phyloP scores from a whole-genome alignment of 2,797 vertebrate genomes.

The Lates japonicus region DNA sequence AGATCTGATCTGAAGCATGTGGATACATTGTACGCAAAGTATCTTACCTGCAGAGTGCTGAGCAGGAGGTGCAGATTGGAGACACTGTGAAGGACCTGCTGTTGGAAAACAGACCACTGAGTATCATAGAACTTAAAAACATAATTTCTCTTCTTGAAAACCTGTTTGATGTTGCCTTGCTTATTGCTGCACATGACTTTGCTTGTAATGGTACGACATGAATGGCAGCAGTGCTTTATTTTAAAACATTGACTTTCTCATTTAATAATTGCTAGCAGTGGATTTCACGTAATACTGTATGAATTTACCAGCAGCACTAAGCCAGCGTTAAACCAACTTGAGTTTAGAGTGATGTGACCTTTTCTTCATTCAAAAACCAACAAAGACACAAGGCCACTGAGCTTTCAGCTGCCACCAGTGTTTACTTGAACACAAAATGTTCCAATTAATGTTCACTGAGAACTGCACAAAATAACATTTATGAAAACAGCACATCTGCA shows the following conservation, averaged over 20 bases:
- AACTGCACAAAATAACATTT: conserved; percentile 19
- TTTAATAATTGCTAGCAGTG: background rate
- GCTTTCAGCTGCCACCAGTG: conserved; percentile 29
- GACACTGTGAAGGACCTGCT: conserved; percentile 93
- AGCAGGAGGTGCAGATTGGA: conserved; percentile 92
- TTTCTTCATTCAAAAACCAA: conserved; percentile 28
- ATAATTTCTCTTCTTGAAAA: background rate
- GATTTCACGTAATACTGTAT: conserved; percentile 6
- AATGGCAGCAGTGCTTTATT: background rate
- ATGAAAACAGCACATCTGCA: background rate
- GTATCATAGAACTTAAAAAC: conserved; percentile 11
- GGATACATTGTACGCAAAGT: background rate
- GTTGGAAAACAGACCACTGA: conserved; percentile 64
- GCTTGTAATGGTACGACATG: conserved; percentile 7
- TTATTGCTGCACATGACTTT: conserved; percentile 1
- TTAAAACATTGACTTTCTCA: conserved; percentile 4
- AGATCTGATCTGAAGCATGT: conserved; percentile 17
- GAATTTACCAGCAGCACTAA: conserved; percentile 18
- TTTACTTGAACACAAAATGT: conserved; percentile 31
- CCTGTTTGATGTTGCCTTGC: background rate
- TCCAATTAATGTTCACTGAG: conserved; percentile 22
- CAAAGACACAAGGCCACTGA: conserved; percentile 30
- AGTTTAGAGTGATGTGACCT: conserved; percentile 22
- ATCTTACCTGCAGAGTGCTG: conserved; percentile 91
- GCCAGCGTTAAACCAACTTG: conserved; percentile 7